phyloP scores from a whole-genome alignment of 1,140 invertebrate genomes.

The Leptinotarsa undecemlineata region DNA sequence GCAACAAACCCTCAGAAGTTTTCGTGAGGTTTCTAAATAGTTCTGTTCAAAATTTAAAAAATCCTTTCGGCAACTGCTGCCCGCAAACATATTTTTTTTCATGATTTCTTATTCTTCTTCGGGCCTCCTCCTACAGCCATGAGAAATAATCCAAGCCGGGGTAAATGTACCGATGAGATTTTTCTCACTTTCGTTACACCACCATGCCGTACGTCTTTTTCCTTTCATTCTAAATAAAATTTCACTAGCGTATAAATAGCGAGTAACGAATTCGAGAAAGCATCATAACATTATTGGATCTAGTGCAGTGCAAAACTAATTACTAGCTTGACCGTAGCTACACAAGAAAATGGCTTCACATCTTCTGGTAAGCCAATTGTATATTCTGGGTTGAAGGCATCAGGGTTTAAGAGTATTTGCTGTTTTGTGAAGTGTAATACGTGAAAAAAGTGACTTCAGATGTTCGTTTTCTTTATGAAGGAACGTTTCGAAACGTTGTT shows the following conservation, averaged over 20 bases:
- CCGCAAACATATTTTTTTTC: neutral
- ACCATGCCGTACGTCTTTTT: slow-evolving; percentile 36
- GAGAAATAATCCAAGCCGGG: slow-evolving; percentile 20
- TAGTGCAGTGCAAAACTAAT: slow-evolving; percentile 42
- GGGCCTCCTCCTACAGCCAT: neutral
- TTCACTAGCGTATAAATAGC: slow-evolving; percentile 46
- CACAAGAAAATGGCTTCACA: slow-evolving; percentile 43
- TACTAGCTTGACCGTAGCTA: slow-evolving; percentile 35
- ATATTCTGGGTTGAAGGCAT: neutral
- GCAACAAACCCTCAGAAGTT: too few species aligned
- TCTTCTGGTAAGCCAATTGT: slow-evolving; percentile 41
- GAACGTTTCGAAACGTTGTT: too few species aligned
- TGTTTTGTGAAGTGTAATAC: neutral
- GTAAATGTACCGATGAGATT: slow-evolving; percentile 45
- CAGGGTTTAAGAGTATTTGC: neutral
- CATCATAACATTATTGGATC: slow-evolving; percentile 43
- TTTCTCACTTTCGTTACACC: slow-evolving; percentile 47
- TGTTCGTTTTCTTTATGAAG: neutral
- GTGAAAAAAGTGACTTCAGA: neutral
- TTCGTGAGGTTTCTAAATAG: too few species aligned
- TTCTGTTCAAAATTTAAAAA: too few species aligned
- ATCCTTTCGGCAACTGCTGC: neutral
- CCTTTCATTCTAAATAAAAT: slow-evolving; percentile 45
- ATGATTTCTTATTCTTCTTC: neutral
- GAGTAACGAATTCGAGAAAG: slow-evolving; percentile 31